Evolutionary conservation across 2,888 invertebrate genomes (phyloP).

Genomic region (Drosophila paucipuncta): DNA sequence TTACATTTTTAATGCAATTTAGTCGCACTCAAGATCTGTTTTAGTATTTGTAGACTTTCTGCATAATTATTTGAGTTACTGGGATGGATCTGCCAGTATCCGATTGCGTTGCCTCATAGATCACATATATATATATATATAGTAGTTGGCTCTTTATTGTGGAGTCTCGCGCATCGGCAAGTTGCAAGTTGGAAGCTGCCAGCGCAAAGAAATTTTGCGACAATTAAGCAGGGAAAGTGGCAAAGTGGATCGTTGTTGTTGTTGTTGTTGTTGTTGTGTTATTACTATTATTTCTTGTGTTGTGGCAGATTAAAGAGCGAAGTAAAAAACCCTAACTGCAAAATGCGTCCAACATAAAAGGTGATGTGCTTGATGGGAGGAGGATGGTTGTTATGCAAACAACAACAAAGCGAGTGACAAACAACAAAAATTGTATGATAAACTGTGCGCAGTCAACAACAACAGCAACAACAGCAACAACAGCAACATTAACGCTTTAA

Average conservation of each 20-base stretch:
- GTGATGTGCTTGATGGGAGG: not conserved
- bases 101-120: not conserved
- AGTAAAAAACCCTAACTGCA: slow-evolving; percentile 16
- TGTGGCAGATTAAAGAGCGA: slow-evolving; percentile 26
- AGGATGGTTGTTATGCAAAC: too few species aligned
- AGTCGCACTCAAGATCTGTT: not conserved
- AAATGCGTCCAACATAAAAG: slow-evolving; percentile 11
- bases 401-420: slow-evolving; percentile 10
- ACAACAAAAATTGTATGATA: slow-evolving; percentile 30
- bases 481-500: slow-evolving; percentile 3
- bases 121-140: not conserved
- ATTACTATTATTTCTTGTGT: slow-evolving; percentile 31
- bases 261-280: slow-evolving; percentile 22
- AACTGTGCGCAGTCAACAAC: slow-evolving; percentile 20
- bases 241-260: slow-evolving; percentile 54
- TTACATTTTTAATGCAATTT: too few species aligned
- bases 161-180: slow-evolving; percentile 11
- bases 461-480: slow-evolving; percentile 4
- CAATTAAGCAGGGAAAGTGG: slow-evolving; percentile 73
- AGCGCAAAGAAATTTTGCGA: slow-evolving; percentile 70
- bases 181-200: slow-evolving; percentile 27
- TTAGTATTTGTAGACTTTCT: not conserved
- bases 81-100: not conserved
- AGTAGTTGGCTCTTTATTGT: slow-evolving; percentile 18
- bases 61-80: not conserved